These are phyloP conservation scores for Lepilemur septentrionalis DNA, from an alignment of 2,797 vertebrate genomes.

Conservation along the genomic window DNA sequence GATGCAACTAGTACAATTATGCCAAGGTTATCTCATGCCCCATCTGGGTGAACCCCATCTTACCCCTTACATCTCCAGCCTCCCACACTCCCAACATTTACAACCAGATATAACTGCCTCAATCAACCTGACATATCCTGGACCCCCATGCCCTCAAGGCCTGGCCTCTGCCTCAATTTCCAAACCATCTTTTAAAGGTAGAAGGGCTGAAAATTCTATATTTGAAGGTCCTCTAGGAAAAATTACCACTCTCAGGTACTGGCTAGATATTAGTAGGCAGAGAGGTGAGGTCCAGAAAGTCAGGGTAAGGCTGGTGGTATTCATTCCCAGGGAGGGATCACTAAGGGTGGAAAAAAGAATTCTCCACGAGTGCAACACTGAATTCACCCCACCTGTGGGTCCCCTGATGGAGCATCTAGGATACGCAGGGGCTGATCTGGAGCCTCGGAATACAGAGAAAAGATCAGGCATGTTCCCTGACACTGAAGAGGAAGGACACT, in stretches of 20 bases:
- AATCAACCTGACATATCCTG: not conserved
- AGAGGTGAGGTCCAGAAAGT: not conserved
- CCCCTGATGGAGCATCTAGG: not conserved
- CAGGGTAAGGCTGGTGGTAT: not conserved
- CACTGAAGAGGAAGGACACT: not conserved
- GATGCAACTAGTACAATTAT: not conserved
- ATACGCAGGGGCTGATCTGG: not conserved
- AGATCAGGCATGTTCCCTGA: not conserved
- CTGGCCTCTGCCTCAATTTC: not conserved
- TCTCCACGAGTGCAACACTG: not conserved
- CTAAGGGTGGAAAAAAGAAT: not conserved
- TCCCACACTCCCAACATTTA: not conserved
- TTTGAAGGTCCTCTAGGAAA: not conserved
- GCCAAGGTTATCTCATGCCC: not conserved
- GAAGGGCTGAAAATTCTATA: not conserved
- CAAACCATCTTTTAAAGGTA: not conserved
- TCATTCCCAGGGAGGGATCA: not conserved
- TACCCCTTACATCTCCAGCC: not conserved
- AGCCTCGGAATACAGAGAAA: not conserved
- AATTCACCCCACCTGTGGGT: not conserved
- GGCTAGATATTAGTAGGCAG: not conserved
- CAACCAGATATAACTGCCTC: not conserved
- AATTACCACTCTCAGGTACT: not conserved
- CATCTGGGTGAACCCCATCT: not conserved
- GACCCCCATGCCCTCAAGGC: not conserved